These are phyloP conservation scores for Eumacrocentrus americanus DNA, from an alignment of 2,888 invertebrate species.

Conservation along the genomic window DNA sequence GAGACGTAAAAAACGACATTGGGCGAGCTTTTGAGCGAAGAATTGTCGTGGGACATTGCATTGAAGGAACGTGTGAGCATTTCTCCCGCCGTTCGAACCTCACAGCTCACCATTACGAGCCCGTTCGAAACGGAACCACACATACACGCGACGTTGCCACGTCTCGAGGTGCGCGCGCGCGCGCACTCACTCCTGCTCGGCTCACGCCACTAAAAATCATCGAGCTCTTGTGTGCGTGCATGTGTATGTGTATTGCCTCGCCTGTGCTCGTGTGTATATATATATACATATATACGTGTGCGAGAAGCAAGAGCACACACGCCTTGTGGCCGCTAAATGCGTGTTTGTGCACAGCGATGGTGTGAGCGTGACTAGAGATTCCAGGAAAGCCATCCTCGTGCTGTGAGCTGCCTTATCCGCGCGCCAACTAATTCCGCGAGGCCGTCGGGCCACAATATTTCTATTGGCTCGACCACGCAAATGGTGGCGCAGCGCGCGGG, in stretches of 20 bases:
- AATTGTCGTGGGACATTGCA: not conserved
- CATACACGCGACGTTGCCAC: constrained; percentile 19
- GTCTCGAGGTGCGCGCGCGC: constrained; percentile 18
- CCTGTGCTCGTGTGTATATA: not conserved
- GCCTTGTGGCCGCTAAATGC: no score
- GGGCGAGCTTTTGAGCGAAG: not conserved
- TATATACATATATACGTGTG: constrained; percentile 14
- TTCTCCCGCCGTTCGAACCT: constrained; percentile 7
- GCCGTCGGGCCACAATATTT: constrained; percentile 1
- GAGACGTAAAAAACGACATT: no score
- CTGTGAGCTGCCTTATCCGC: not conserved
- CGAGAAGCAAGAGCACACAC: no score
- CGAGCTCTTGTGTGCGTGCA: constrained; percentile 2
- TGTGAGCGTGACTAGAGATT: constrained; percentile 27
- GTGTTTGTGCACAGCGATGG: constrained; percentile 12
- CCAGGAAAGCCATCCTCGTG: constrained; percentile 30
- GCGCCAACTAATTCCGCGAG: not conserved
- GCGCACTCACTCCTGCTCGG: constrained; percentile 19
- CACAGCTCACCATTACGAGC: constrained; percentile 8
- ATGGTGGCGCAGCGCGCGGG: constrained; percentile 7
- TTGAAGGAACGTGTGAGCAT: not conserved
- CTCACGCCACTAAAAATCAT: constrained; percentile 13
- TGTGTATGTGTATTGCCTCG: constrained; percentile 9
- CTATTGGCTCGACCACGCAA: constrained; percentile 18
- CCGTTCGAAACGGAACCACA: constrained; percentile 16